Evolutionary conservation across 92 coral and sea anemone genomes (phyloP).

Genomic region (Heliopora coerulea): DNA sequence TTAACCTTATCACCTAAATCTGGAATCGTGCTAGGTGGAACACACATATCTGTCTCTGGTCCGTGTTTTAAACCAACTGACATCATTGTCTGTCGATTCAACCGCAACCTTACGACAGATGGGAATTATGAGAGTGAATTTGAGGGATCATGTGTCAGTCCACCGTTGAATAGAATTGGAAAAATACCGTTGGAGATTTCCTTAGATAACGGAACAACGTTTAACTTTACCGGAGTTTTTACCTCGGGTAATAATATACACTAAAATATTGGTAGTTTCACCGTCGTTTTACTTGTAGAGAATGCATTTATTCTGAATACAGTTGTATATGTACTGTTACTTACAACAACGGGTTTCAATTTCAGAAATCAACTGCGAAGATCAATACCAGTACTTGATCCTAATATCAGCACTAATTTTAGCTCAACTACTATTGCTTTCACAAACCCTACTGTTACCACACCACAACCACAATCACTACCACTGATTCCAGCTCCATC

Average conservation of each 20-base stretch:
- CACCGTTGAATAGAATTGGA: conserved; percentile 37
- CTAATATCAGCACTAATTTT: no score
- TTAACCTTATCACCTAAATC: conserved; percentile 59
- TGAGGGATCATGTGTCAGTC: conserved; percentile 45
- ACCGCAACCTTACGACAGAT: conserved; percentile 11
- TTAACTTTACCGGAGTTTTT: conserved; percentile 39
- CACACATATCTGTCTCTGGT: conserved; percentile 62
- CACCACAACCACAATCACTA: no score
- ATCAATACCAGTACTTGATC: no score
- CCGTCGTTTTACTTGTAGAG: no score
- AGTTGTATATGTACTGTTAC: no score
- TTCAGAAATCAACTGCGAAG: no score
- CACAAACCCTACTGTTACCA: no score
- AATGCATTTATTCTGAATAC: no score
- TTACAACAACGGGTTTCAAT: no score
- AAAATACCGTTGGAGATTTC: conserved; percentile 36
- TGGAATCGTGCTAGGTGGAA: conserved; percentile 80
- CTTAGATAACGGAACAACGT: conserved; percentile 46
- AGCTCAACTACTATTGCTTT: no score
- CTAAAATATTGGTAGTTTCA: neutral
- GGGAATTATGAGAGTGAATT: conserved; percentile 27
- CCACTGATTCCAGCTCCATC: no score
- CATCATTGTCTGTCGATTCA: conserved; percentile 48
- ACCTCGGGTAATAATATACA: conserved; percentile 22
- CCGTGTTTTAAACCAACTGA: conserved; percentile 64